phyloP scores from a whole-genome alignment of 2,797 vertebrate species.

The Tokudaia tokunoshimensis region DNA sequence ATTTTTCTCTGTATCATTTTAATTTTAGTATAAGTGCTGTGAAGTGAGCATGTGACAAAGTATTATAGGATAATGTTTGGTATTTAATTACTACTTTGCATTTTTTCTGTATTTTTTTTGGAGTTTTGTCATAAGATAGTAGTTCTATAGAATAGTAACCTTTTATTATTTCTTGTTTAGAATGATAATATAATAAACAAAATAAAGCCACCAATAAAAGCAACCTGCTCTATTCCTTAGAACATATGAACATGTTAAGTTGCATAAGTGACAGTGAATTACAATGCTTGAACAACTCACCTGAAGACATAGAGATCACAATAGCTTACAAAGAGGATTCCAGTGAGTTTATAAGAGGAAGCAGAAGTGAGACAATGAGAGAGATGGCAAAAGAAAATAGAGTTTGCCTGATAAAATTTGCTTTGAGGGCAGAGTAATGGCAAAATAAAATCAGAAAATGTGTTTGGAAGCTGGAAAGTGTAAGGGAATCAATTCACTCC shows the following conservation, averaged over 20 bases:
- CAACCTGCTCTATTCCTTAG: not conserved
- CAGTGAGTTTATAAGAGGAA: not conserved
- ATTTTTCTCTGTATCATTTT: not conserved
- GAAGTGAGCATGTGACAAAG: not conserved
- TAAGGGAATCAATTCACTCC: not conserved
- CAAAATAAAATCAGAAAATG: not conserved
- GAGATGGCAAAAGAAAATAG: not conserved
- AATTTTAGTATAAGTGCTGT: not conserved
- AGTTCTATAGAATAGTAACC: not conserved
- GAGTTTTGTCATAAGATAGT: not conserved
- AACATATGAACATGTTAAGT: not conserved
- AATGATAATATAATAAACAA: not conserved
- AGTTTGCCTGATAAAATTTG: not conserved
- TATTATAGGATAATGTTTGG: not conserved
- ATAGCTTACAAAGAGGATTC: not conserved
- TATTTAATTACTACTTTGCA: not conserved
- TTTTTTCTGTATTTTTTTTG: conserved; percentile 21
- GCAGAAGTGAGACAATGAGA: not conserved
- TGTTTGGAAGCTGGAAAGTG: not conserved
- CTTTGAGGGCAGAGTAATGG: not conserved
- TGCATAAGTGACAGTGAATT: not conserved
- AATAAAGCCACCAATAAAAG: not conserved
- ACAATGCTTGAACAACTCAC: not conserved
- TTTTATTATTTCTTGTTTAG: not conserved
- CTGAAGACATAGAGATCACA: not conserved